phyloP scores from a whole-genome alignment of 2,888 invertebrate genomes.

The Deilephila elpenor region DNA sequence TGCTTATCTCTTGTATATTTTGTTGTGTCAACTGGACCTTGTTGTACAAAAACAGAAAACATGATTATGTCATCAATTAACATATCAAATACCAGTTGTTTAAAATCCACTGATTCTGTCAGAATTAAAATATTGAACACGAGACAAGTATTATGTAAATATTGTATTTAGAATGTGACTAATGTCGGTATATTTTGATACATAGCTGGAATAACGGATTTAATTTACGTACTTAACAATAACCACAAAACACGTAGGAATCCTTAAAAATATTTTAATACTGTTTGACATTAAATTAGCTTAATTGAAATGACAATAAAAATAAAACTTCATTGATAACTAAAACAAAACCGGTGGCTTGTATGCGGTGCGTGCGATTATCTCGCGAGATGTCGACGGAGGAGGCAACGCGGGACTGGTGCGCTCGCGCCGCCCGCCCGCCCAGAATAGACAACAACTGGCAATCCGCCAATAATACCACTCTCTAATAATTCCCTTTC shows the following conservation, averaged over 20 bases:
- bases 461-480: slow-evolving; percentile 70
- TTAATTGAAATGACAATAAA: slow-evolving; percentile 19
- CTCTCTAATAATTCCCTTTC: slow-evolving; percentile 62
- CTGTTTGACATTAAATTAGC: neutral
- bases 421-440: slow-evolving; percentile 74
- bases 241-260: slow-evolving; percentile 8
- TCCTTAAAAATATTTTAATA: slow-evolving; percentile 18
- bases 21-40: slow-evolving; percentile 56
- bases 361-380: slow-evolving; percentile 40
- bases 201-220: slow-evolving; percentile 3
- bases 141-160: slow-evolving; percentile 22
- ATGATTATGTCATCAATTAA: slow-evolving; percentile 26
- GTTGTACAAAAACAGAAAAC: slow-evolving; percentile 49
- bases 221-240: slow-evolving; percentile 16
- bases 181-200: neutral
- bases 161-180: slow-evolving; percentile 13
- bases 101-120: neutral
- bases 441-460: slow-evolving; percentile 73
- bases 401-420: slow-evolving; percentile 72
- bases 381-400: slow-evolving; percentile 48
- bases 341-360: slow-evolving; percentile 33
- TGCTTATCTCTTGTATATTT: slow-evolving; percentile 56
- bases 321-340: slow-evolving; percentile 37
- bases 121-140: slow-evolving; percentile 10
- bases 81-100: slow-evolving; percentile 14